A percentile compares a stretch with the other conserved stretches of the same genome.
Conservation (phyloP, 1,140 invertebrate genomes). For the Drosophila punjabiensis region DNA sequence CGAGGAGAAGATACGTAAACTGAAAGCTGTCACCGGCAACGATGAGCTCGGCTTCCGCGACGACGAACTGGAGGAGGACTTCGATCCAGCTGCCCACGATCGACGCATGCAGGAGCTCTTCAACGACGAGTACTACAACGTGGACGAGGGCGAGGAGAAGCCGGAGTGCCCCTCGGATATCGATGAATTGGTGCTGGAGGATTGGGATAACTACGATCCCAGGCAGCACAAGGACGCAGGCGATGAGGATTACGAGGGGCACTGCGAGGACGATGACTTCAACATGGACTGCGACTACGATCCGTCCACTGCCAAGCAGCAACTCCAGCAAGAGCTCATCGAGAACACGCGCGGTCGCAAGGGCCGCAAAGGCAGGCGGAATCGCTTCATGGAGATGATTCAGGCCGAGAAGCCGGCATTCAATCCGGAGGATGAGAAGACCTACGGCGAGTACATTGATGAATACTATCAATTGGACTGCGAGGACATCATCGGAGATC, state of each 20-base stretch:
- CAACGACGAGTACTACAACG: conserved; percentile 94
- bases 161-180: conserved; percentile 92
- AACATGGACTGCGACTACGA: conserved; percentile 96
- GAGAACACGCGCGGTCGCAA: conserved; percentile 87
- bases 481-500: conserved; percentile 97
- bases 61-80: conserved; percentile 93
- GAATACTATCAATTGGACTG: conserved; percentile 98
- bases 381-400: conserved; percentile 90
- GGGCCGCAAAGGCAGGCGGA: conserved; percentile 87
- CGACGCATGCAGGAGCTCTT: conserved; percentile 94
- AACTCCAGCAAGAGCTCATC: conserved; percentile 87
- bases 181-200: conserved; percentile 90
- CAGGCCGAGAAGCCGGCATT: conserved; percentile 92
- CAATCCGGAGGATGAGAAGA: conserved; percentile 91
- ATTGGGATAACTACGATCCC: conserved; percentile 91
- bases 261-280: conserved; percentile 93
- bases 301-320: conserved; percentile 86
- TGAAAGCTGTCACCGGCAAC: conserved; percentile 96
- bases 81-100: conserved; percentile 96
- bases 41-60: conserved; percentile 88
- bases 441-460: conserved; percentile 95
- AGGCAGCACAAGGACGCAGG: conserved; percentile 42
- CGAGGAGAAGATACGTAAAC: conserved; percentile 93
- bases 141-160: conserved; percentile 90
- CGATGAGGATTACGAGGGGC: conserved; percentile 73